Percentiles rank a stretch among this genome's conserved stretches.
Evolutionary conservation across 2,113 vertebrate genomes (phyloP).

Genomic region (Cyprichromis sp.): DNA sequence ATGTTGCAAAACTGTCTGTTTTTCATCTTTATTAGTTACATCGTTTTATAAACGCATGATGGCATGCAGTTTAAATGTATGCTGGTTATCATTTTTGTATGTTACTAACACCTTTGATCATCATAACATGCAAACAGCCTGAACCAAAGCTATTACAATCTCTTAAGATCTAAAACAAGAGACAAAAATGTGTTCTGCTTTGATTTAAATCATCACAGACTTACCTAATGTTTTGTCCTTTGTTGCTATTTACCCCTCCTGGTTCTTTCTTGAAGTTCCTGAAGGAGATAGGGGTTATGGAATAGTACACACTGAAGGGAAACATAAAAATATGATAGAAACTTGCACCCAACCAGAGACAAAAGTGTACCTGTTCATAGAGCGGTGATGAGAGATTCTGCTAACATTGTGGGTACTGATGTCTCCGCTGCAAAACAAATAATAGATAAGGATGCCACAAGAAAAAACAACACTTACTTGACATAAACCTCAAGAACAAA

Average conservation of each 20-base stretch:
- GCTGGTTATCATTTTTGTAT: not conserved
- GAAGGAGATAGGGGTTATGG: not conserved
- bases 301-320: not conserved
- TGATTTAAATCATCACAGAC: not conserved
- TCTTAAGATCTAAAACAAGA: not conserved
- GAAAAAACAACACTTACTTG: not conserved
- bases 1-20: not conserved
- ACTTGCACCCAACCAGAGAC: not conserved
- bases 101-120: not conserved
- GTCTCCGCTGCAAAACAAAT: not conserved
- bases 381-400: not conserved
- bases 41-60: not conserved
- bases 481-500: not conserved
- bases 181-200: not conserved
- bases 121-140: not conserved
- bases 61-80: not conserved
- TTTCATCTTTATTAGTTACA: not conserved
- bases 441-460: not conserved
- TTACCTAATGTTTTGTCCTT: not conserved
- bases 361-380: not conserved
- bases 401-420: not conserved
- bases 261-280: constrained; percentile 9
- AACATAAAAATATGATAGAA: not conserved
- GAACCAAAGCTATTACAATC: not conserved
- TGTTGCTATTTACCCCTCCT: not conserved